A percentile compares a stretch with the other conserved stretches of the same genome.
These are phyloP conservation scores for Probosciger aterrimus DNA, from an alignment of 2,113 vertebrate genomes.

Conservation along the genomic window DNA sequence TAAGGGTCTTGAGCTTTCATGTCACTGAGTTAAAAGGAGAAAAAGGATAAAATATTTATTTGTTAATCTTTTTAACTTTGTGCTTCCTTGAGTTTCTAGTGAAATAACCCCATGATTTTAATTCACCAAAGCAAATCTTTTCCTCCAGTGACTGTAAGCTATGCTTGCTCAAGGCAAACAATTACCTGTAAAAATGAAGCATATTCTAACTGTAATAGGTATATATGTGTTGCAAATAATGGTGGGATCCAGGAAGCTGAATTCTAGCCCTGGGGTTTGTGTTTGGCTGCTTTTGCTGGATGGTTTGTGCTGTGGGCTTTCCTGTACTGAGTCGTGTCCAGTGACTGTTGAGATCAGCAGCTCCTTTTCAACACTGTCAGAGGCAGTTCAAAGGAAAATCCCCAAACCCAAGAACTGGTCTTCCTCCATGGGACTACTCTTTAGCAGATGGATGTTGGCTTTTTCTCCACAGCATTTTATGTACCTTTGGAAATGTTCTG, in stretches of 20 bases:
- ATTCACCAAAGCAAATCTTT: conserved; percentile 58
- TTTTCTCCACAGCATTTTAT: neutral
- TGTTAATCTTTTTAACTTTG: conserved; percentile 34
- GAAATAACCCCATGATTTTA: conserved; percentile 59
- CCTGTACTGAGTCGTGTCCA: neutral
- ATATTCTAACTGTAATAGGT: neutral
- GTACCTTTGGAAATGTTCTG: neutral
- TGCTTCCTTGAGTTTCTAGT: conserved; percentile 22
- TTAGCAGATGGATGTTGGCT: neutral
- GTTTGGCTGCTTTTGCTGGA: neutral
- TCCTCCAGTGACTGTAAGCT: conserved; percentile 44
- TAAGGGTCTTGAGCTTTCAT: conserved; percentile 33
- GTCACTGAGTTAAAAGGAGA: conserved; percentile 41
- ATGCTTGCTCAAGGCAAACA: conserved; percentile 55
- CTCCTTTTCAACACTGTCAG: neutral
- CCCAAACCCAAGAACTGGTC: neutral
- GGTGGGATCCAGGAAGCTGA: neutral
- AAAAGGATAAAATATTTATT: conserved; percentile 35
- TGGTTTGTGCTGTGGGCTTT: neutral
- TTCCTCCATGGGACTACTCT: neutral
- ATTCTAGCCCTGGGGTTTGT: neutral
- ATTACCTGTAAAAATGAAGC: conserved; percentile 56
- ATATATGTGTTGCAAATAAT: neutral
- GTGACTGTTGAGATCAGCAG: neutral
- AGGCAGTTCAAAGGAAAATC: neutral